These are phyloP conservation scores for Asteroscopus sphinx DNA, from an alignment of 2,888 invertebrate species.

Conservation along the genomic window DNA sequence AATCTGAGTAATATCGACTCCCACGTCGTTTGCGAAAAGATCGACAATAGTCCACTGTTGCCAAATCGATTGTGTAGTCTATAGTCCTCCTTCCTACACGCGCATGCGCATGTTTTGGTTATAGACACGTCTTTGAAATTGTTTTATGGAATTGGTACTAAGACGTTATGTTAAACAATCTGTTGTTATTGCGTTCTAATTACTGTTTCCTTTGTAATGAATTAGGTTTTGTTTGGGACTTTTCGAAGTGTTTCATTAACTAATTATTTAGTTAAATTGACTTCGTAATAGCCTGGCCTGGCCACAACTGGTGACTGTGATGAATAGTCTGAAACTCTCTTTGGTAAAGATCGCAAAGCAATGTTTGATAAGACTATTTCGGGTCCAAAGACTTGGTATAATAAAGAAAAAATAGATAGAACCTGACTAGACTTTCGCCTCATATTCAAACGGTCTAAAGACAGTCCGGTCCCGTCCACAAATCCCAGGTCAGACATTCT, in stretches of 20 bases:
- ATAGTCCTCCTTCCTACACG: conserved; percentile 15
- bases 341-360: too few relatives aligned
- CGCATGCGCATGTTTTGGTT: conserved; percentile 46
- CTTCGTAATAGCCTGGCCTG: too few relatives aligned
- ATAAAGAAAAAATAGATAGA: too few relatives aligned
- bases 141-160: conserved; percentile 48
- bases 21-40: conserved; percentile 30
- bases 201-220: conserved; percentile 40
- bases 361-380: too few relatives aligned
- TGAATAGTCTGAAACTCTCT: too few relatives aligned
- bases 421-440: neutral
- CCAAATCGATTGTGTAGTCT: conserved; percentile 35
- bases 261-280: too few relatives aligned
- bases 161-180: conserved; percentile 45
- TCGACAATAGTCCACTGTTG: conserved; percentile 15
- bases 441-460: too few relatives aligned
- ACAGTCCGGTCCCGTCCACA: too few relatives aligned
- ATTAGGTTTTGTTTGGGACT: conserved; percentile 12
- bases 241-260: conserved; percentile 1
- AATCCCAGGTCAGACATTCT: too few relatives aligned
- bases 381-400: too few relatives aligned
- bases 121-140: conserved; percentile 53
- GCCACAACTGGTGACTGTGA: too few relatives aligned
- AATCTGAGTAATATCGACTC: conserved; percentile 27
- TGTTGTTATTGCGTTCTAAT: conserved; percentile 48